Conservation (phyloP, 92 coral and sea anemone species). For the Galaxea fascicularis region DNA sequence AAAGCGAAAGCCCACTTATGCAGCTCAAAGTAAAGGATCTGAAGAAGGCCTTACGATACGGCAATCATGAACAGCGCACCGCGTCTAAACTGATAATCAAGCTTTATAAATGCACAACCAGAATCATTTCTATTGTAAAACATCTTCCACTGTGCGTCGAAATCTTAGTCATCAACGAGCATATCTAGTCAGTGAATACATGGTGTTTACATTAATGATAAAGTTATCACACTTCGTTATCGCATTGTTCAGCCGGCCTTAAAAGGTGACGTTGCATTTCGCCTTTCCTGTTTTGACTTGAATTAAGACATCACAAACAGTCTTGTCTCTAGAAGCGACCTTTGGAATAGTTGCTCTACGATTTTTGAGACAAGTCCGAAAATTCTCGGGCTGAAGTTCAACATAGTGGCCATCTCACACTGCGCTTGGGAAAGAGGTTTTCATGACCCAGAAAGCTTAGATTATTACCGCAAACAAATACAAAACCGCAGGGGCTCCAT, state of each 20-base stretch:
- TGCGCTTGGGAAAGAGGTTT: background rate
- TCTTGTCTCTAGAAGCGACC: background rate
- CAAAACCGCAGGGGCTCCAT: slow-evolving; percentile 37
- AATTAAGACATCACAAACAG: background rate
- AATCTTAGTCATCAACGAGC: slow-evolving; percentile 18
- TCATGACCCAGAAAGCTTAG: slow-evolving; percentile 19
- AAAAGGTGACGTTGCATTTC: slow-evolving; percentile 28
- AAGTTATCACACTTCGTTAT: slow-evolving; percentile 47
- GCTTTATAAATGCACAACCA: background rate
- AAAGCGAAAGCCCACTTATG: slow-evolving; percentile 20
- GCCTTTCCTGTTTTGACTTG: slow-evolving; percentile 44
- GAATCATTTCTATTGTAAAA: background rate
- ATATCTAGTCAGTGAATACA: slow-evolving; percentile 40
- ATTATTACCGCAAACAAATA: slow-evolving; percentile 43
- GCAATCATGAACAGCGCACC: background rate
- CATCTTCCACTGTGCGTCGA: background rate
- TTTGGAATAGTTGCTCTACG: background rate
- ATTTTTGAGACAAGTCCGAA: background rate
- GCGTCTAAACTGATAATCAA: background rate
- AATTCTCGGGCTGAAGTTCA: background rate
- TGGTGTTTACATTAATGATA: slow-evolving; percentile 57
- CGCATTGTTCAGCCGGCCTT: slow-evolving; percentile 33
- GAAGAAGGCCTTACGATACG: slow-evolving; percentile 1
- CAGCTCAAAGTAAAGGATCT: slow-evolving; percentile 17
- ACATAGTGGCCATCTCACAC: background rate